phyloP scores from a whole-genome alignment of 2,113 vertebrate genomes.

The Hystrix cristata region DNA sequence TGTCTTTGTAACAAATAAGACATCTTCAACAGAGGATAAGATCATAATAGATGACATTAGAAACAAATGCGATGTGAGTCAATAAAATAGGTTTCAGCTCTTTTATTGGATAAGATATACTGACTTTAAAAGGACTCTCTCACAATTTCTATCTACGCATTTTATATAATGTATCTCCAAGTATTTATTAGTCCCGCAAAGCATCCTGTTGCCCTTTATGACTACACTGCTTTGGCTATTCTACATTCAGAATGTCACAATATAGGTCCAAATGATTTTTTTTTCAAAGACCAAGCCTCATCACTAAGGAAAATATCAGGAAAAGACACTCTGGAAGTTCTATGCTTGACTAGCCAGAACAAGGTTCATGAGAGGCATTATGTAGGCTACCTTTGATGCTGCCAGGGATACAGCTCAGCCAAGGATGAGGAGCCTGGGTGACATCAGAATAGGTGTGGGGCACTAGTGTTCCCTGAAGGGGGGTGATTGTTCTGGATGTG shows the following conservation, averaged over 20 bases:
- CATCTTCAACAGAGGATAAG: background rate
- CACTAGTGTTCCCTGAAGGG: background rate
- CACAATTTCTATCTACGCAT: background rate
- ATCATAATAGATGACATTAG: background rate
- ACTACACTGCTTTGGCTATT: background rate
- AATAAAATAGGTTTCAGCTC: background rate
- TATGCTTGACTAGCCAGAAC: too few relatives aligned
- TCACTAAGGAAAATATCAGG: background rate
- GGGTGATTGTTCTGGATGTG: background rate
- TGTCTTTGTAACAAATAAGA: background rate
- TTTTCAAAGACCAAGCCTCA: background rate
- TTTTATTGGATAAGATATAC: background rate
- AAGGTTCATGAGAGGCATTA: background rate
- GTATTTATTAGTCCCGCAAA: background rate
- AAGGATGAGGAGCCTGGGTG: background rate
- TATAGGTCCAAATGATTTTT: background rate
- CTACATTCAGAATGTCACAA: background rate
- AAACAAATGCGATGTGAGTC: background rate
- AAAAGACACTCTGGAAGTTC: background rate
- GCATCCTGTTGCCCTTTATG: background rate
- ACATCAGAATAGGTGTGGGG: background rate
- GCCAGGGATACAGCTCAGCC: background rate
- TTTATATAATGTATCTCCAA: background rate
- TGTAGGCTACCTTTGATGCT: background rate
- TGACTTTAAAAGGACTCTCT: background rate